A percentile compares a stretch with the other conserved stretches of the same genome.
These are phyloP conservation scores for Hypsopygia costalis DNA, from an alignment of 2,888 invertebrate species.

Conservation along the genomic window DNA sequence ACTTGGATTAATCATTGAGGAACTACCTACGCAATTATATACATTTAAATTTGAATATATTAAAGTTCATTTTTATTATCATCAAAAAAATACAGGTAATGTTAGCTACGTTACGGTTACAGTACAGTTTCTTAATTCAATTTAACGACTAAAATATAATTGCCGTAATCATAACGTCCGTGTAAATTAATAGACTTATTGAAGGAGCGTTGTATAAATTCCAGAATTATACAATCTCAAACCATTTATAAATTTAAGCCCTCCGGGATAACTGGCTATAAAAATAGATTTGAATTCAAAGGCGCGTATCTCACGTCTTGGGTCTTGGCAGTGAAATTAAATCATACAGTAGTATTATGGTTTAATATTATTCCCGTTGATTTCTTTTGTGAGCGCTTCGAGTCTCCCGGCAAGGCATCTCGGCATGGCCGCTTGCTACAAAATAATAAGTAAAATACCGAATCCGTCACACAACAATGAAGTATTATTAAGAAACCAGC, in stretches of 20 bases:
- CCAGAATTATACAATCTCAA: conserved; percentile 31
- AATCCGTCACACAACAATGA: conserved; percentile 53
- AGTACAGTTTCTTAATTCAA: too few relatives aligned
- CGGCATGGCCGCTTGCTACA: conserved; percentile 17
- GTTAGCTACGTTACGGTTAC: too few relatives aligned
- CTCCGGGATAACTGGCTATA: conserved; percentile 18
- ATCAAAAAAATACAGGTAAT: too few relatives aligned
- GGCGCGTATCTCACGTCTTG: conserved; percentile 20
- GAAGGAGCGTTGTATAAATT: conserved; percentile 18
- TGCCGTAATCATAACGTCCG: too few relatives aligned
- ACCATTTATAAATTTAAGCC: conserved; percentile 37
- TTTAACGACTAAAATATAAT: too few relatives aligned
- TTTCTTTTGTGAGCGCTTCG: conserved; percentile 43
- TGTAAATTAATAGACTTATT: too few relatives aligned
- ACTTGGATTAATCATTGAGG: too few relatives aligned
- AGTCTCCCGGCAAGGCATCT: conserved; percentile 12
- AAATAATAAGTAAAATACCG: conserved; percentile 45
- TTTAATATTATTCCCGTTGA: conserved; percentile 39
- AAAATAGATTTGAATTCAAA: conserved; percentile 28
- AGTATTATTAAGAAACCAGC: conserved; percentile 40
- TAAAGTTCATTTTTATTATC: too few relatives aligned
- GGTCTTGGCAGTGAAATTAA: conserved; percentile 25
- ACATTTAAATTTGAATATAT: too few relatives aligned
- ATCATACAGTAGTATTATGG: conserved; percentile 16
- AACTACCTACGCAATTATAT: too few relatives aligned